Base-by-base conservation (phyloP, 2,113 vertebrate species). In the Semnopithecus entellus region DNA sequence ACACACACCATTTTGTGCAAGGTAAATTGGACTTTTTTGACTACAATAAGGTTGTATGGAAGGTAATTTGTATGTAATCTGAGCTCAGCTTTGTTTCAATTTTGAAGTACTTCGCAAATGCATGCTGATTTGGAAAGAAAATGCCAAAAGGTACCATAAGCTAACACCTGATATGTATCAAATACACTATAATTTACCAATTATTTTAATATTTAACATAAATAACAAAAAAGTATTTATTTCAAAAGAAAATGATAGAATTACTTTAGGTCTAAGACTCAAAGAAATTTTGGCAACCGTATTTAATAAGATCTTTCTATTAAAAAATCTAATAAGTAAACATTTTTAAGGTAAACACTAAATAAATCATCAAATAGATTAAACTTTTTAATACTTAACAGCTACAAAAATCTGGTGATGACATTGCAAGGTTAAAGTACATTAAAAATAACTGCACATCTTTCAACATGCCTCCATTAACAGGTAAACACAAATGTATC, bases 321-420 rank as follows among this genome's bases (percentile, higher is more conserved):
- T 80, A 12, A 52, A 92, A 89, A 91, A 50, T 75, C 16, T 43
- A 91, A 85, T 76, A 68, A 64, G 64, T 75, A 90, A 97, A 88
- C 8, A 76, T 75, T 64, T 76, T 48, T 87, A 76, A 40, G 73
- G 18, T 66, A 83, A 84, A 27, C 40, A 59, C 61, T 30, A 64
- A 83, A 75, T 68, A 50, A 81, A 84, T 27, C 16, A 6, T 78
- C 82, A 32, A 48, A n/a, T 16, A 73, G 6, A 73, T 84, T 64
- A 75, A 96, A 83, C 2, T 52, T 86, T 73, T 16, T 55, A 45
- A 89, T 82, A 66, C n/a, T 72, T 84, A n/a, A 70, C 12, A 88
- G 8, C 27, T 40, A 57, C 23, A 68, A 50, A 57, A 35, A 81
- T 40, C 18, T 80, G 2, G 12, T 13, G 30, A 79, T 57, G 17